Evolutionary conservation across 2,888 invertebrate species (phyloP).

Genomic region (Cephus pulcher): DNA sequence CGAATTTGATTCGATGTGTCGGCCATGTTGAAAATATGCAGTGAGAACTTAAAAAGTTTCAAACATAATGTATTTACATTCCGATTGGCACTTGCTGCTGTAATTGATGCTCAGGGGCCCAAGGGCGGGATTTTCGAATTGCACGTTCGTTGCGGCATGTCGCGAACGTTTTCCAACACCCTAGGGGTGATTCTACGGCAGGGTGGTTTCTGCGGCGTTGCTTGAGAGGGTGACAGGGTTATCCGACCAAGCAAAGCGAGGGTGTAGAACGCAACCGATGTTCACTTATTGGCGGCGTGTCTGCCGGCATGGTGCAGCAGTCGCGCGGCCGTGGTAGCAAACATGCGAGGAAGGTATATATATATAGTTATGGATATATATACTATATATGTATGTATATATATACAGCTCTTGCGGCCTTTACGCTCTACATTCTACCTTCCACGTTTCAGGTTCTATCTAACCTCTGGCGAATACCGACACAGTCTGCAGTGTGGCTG

Average conservation of each 20-base stretch:
- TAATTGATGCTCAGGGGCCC: neutral
- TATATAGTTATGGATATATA: slow-evolving; percentile 1
- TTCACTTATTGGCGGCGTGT: slow-evolving; percentile 67
- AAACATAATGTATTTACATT: neutral
- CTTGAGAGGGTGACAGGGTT: neutral
- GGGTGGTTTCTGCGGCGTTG: neutral
- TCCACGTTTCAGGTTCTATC: slow-evolving; percentile 28
- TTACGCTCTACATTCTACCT: slow-evolving; percentile 36
- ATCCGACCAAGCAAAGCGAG: slow-evolving; percentile 43
- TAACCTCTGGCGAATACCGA: slow-evolving; percentile 4
- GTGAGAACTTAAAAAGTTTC: neutral
- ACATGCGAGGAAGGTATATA: slow-evolving; percentile 10
- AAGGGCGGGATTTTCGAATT: neutral
- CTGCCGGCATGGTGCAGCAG: slow-evolving; percentile 61
- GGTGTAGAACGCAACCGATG: slow-evolving; percentile 62
- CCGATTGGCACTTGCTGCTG: neutral
- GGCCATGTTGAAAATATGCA: neutral
- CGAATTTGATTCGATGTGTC: neutral
- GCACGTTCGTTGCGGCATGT: slow-evolving; percentile 42
- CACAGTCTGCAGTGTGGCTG: slow-evolving; percentile 16
- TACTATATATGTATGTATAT: neutral
- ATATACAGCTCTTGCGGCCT: slow-evolving; percentile 38
- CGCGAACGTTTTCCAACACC: slow-evolving; percentile 32
- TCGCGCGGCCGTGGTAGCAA: slow-evolving; percentile 6
- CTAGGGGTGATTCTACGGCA: slow-evolving; percentile 1